These are phyloP conservation scores for Brachionus rotundiformis DNA, from an alignment of 1,140 invertebrate genomes.

Conservation along the genomic window DNA sequence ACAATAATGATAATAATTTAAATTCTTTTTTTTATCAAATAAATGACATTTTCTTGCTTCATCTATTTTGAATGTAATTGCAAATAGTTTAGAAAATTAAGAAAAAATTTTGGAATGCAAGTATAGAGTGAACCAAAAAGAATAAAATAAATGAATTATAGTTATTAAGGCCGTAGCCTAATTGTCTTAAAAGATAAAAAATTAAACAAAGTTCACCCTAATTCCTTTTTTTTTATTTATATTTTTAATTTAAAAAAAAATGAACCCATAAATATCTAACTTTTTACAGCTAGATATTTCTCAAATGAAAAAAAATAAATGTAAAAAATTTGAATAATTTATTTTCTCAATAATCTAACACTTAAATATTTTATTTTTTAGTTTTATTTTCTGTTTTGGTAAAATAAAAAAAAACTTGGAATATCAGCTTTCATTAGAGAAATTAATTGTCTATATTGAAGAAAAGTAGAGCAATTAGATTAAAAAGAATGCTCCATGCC, in stretches of 20 bases:
- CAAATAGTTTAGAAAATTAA: background rate
- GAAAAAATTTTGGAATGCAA: conserved; percentile 13
- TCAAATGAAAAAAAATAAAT: background rate
- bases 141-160: conserved; percentile 11
- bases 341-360: conserved; percentile 14
- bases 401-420: background rate
- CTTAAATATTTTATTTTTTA: conserved; percentile 11
- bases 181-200: background rate
- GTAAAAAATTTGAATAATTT: conserved; percentile 46
- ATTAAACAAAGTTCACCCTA: background rate
- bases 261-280: background rate
- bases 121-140: background rate
- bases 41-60: conserved; percentile 30
- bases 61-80: conserved; percentile 10
- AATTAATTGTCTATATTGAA: conserved; percentile 35
- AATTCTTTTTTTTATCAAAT: background rate
- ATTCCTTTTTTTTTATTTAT: background rate
- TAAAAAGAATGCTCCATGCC: conserved; percentile 43
- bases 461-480: conserved; percentile 32
- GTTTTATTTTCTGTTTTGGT: background rate
- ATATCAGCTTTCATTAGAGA: background rate
- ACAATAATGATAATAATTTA: background rate
- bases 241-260: background rate
- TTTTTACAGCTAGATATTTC: conserved; percentile 37
- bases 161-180: background rate